Evolutionary conservation across 2,888 invertebrate genomes (phyloP), one percentile per base, ranked within the genome.

Genomic region (Rhabditoides inermis): DNA sequence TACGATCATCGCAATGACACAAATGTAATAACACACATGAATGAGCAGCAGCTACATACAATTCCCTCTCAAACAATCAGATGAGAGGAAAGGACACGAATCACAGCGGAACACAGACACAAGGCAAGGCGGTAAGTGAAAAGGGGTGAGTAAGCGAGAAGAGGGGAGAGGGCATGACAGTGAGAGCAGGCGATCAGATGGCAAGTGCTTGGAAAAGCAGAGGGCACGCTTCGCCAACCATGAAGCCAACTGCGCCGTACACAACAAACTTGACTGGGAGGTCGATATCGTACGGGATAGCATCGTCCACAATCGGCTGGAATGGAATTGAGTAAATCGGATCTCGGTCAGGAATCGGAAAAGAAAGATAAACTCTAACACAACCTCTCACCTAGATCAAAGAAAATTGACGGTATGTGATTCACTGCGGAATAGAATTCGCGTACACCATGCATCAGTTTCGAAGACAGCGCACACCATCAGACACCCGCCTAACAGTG

Each of bases 261-360:
- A 58, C 58, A 20, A 62, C 52, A n/a, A 51, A 53, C 45, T 62
- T 62, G 26, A 57, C 53, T 3, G 62, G 60, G 5, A 62, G 48
- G 41, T 62, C 62, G 42, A 62, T 48, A 48, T 62, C 62, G 50
- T 58, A 62, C 3, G 62, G 62, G 23, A 53, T 51, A n/a, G 57
- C 52, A 30, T 60, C 59, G 12, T 49, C 27, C 32, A 41, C 28
- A 23, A 55, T 46, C 32, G 44, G 47, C 55, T 53, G 49, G 20
- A 49, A 44, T 26, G 27, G 45, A 40, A 27, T 25, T 42, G 28
- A n/a, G n/a, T n/a, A n/a, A n/a, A n/a, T n/a, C n/a, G n/a, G n/a
- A n/a, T 20, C 10, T 39, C 18, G 7, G 6, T 32, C 32, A 32
- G 32, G n/a, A n/a, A n/a, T n/a, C n/a, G n/a, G n/a, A n/a, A n/a